Evolutionary conservation across 2,888 invertebrate species (phyloP), one percentile per base, ranked within the genome.

Genomic region (Aleiodes alternator): DNA sequence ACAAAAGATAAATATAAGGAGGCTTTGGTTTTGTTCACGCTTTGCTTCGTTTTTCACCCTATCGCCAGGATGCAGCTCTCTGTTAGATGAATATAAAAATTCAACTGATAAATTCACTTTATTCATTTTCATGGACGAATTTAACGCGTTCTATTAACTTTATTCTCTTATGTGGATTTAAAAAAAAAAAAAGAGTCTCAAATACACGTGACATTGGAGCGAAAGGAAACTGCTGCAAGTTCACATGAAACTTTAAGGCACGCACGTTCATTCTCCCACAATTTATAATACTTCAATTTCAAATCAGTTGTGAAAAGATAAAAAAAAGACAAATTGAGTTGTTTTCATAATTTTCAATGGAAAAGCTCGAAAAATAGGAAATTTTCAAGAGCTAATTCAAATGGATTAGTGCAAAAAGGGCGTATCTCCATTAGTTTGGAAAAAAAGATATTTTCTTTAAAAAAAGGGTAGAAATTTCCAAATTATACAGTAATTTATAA

Each of bases 221-320:
- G 87, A 87, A 86, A 87, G 86, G 87, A 87, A 87, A 86, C 86
- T 82, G 83, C 83, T 80, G 82, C 83, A 81, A 86, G 87, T 87
- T 87, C 87, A 86, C 87, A 87, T 86, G 87, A 82, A 70, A 81
- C 34, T 79, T 43, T 71, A 76, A 78, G 78, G 81, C 84, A 82
- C 82, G 84, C 85, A 84, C 68, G 61, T 55, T 43, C 16, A 72
- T 53, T 77, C 76, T 72, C 76, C 56, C 69, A 72, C 69, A 76
- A 61, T 16, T 8, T 3, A 29, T n/a, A 31, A 59, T 55, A 55
- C 57, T 43, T 68, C 68, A 68, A 64, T 64, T 64, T 48, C 64
- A 64, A 64, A 64, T 64, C 34, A 43, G 48, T 48, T 11, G 34
- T 61, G 34, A 34, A 34, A 4, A 34, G 34, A 6, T 34, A 34